Percentiles rank a stretch among this genome's conserved stretches.
Conservation (phyloP, 2,113 vertebrate species). For the Brachyhypopomus gauderio region DNA sequence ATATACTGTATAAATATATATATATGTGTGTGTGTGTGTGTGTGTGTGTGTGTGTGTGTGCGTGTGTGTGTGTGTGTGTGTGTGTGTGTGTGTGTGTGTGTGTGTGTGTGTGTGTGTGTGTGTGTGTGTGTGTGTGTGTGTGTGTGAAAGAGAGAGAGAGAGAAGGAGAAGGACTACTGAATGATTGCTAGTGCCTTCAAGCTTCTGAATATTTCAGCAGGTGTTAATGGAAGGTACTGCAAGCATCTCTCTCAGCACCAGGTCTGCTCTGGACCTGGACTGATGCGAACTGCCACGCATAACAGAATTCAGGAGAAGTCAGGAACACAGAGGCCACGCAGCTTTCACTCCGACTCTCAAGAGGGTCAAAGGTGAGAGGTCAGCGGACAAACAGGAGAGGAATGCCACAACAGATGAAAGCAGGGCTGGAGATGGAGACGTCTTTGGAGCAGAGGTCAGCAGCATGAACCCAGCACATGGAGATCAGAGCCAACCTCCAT, state of each 20-base stretch:
- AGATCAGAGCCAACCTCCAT: background rate
- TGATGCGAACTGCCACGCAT: background rate
- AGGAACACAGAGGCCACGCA: background rate
- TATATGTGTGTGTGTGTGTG: too few species aligned
- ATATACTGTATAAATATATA: background rate
- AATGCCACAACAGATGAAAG: constrained; percentile 20
- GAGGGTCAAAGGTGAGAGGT: constrained; percentile 44
- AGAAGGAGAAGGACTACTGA: too few species aligned
- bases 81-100: too few species aligned
- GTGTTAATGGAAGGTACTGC: background rate
- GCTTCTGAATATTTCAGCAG: background rate
- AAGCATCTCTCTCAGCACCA: background rate
- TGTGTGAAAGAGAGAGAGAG: too few species aligned
- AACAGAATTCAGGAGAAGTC: background rate
- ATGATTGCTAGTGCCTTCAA: too few species aligned
- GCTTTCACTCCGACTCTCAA: constrained; percentile 13
- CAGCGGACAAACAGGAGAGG: constrained; percentile 3
- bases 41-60: too few species aligned
- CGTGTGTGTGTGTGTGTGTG: too few species aligned
- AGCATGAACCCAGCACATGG: background rate
- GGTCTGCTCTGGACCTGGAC: too few species aligned
- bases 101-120: too few species aligned
- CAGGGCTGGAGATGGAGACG: constrained; percentile 15
- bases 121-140: too few species aligned
- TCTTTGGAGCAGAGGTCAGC: background rate